Base-by-base conservation (phyloP, 2,888 invertebrate species). In the Habrosyne pyritoides region DNA sequence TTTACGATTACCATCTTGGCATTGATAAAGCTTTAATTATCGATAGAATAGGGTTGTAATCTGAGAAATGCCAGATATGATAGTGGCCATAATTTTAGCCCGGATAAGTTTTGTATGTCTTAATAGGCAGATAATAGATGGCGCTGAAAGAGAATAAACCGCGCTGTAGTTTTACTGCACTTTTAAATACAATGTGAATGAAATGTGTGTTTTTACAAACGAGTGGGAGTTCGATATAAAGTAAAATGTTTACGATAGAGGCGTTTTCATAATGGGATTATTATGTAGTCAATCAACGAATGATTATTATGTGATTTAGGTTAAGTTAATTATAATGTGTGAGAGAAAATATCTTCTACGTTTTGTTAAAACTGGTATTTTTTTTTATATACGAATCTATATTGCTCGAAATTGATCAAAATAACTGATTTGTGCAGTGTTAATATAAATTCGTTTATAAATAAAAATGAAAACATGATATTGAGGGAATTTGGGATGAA, bases 261-360 rank as follows among this genome's bases (percentile, higher is more conserved):
- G 79, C 81, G 82, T 87, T 83, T 83, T 77, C 67, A 71, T 67
- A 73, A 67, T 71, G 78, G 75, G 79, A 79, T 77, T 73, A 68
- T 78, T 73, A 72, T 63, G 70, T 77, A 86, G 83, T 86, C 84
- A 83, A 72, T 48, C 59, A 59, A 64, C 61, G 73, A 81, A 36
- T 36, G 74, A 78, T 77, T 84, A 77, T 73, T 75, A 77, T 89
- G 88, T 89, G 89, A 89, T 89, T 65, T 89, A 87, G 84, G 63
- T 56, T 77, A 73, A 67, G 47, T 61, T 67, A 69, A 67, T 56
- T 59, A 66, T 59, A 67, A 58, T 57, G 47, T 64, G 67, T 61
- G 53, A 65, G 62, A 61, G 56, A 47, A 54, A 57, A 10, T 55
- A 47, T 59, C 55, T 61, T 56, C 55, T 57, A 57, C 47, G 59